Conservation (phyloP, 2,888 invertebrate genomes). For the Caenorhabditis becei region DNA sequence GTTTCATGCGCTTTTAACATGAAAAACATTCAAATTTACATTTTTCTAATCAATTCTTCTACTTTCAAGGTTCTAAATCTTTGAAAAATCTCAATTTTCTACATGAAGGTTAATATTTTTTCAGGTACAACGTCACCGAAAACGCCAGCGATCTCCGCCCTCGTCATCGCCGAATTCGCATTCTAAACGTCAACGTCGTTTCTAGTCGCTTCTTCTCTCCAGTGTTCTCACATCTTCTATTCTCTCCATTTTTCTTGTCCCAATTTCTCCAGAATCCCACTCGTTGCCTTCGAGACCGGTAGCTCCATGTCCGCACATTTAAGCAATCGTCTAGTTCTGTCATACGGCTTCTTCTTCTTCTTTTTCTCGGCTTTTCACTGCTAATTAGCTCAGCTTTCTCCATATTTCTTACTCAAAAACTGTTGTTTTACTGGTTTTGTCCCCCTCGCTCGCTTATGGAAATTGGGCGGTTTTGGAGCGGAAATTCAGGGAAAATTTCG, state of each 20-base stretch:
- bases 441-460: too few relatives aligned
- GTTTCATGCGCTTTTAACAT: not conserved
- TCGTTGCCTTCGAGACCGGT: conserved; percentile 19
- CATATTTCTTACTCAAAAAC: conserved; percentile 18
- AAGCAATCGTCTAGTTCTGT: not conserved
- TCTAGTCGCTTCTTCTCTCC: conserved; percentile 1
- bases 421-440: too few relatives aligned
- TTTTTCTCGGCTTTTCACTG: not conserved
- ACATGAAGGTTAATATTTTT: too few relatives aligned
- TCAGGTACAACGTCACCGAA: conserved; percentile 77
- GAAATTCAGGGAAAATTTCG: conserved; percentile 15
- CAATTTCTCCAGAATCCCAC: not conserved
- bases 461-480: conserved; percentile 7
- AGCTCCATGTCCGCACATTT: not conserved
- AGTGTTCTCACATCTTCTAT: not conserved
- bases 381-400: conserved; percentile 8
- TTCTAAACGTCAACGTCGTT: conserved; percentile 66
- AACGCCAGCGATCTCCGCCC: conserved; percentile 74
- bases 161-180: conserved; percentile 58
- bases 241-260: conserved; percentile 18
- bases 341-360: not conserved
- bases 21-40: not conserved
- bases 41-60: too few relatives aligned
- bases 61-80: too few relatives aligned
- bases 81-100: too few relatives aligned